These are phyloP conservation scores for Egretta garzetta DNA, from an alignment of 2,113 vertebrate species.

Conservation along the genomic window DNA sequence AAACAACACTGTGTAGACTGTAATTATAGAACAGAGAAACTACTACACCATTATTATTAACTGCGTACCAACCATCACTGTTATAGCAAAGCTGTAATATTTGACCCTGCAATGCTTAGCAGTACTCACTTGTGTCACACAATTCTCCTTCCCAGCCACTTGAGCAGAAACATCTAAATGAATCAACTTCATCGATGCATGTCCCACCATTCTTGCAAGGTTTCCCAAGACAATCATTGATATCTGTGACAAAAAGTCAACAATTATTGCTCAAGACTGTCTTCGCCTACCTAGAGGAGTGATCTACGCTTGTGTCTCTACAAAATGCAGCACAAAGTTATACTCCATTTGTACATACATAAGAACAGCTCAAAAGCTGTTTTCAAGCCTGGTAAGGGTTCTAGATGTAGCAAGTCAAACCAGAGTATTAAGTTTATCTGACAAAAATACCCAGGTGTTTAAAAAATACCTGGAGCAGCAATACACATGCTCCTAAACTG, in stretches of 20 bases:
- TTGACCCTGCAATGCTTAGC: neutral
- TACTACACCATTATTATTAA: neutral
- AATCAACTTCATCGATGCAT: slow-evolving; percentile 89
- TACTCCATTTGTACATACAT: neutral
- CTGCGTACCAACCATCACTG: neutral
- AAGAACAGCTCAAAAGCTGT: neutral
- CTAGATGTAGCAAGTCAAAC: neutral
- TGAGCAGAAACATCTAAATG: slow-evolving; percentile 91
- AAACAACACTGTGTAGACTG: neutral
- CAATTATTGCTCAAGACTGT: neutral
- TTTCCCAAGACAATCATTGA: slow-evolving; percentile 88
- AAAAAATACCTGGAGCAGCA: neutral
- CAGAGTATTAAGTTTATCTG: neutral
- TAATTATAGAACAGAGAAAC: neutral
- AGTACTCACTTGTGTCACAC: slow-evolving; percentile 88
- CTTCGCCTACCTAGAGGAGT: neutral
- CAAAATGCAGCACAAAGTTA: neutral
- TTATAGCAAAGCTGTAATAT: neutral
- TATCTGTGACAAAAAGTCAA: slow-evolving; percentile 76
- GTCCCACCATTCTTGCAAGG: slow-evolving; percentile 93
- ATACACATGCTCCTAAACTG: neutral
- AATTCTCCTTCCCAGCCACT: slow-evolving; percentile 91
- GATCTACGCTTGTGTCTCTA: neutral
- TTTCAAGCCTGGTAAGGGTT: neutral
- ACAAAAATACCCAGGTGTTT: neutral